phyloP scores from a whole-genome alignment of 2,888 invertebrate species.

The Anticlea derivata region DNA sequence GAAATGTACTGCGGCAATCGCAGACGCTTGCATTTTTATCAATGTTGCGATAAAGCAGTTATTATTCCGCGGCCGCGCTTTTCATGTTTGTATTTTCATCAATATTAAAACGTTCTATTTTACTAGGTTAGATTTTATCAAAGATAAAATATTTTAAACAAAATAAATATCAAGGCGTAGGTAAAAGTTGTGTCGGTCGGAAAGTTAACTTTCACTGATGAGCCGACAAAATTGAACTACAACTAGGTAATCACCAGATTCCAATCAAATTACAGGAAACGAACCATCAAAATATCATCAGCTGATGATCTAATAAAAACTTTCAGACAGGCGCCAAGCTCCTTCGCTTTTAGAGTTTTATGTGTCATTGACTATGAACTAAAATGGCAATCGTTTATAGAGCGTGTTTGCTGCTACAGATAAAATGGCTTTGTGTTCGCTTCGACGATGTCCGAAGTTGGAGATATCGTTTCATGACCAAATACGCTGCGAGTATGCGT shows the following conservation, averaged over 20 bases:
- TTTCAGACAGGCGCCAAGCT: neutral
- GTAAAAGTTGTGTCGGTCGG: too few relatives aligned
- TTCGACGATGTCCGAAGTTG: neutral
- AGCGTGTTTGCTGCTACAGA: neutral
- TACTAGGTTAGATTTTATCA: neutral
- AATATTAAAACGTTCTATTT: neutral
- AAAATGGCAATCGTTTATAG: neutral
- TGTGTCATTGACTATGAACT: neutral
- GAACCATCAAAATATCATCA: neutral
- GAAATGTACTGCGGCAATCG: slow-evolving; percentile 43
- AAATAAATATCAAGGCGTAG: too few relatives aligned
- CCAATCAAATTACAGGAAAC: too few relatives aligned
- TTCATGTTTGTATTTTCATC: slow-evolving; percentile 9
- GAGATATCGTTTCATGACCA: neutral
- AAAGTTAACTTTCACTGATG: neutral
- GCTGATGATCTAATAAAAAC: slow-evolving; percentile 9
- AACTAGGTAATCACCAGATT: too few relatives aligned
- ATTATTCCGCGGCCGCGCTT: slow-evolving; percentile 19
- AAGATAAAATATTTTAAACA: neutral
- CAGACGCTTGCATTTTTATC: slow-evolving; percentile 47
- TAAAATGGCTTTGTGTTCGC: neutral
- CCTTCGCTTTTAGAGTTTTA: neutral
- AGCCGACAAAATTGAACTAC: neutral
- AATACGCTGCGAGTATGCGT: neutral
- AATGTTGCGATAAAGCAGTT: slow-evolving; percentile 33